These are phyloP conservation scores for Elaphurus davidianus DNA, from an alignment of 2,113 vertebrate species.

Conservation along the genomic window DNA sequence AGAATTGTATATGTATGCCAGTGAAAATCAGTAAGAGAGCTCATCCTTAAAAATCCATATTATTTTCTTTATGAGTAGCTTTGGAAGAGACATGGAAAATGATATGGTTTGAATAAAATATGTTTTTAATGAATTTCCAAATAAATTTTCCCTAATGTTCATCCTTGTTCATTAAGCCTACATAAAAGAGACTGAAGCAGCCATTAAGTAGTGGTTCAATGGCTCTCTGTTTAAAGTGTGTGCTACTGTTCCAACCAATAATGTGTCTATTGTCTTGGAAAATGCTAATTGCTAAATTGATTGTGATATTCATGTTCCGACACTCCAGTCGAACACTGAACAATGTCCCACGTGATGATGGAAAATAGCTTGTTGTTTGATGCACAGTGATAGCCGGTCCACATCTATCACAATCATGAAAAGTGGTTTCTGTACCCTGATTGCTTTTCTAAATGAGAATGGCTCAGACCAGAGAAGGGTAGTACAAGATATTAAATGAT, in stretches of 20 bases:
- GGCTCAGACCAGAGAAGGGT: slow-evolving; percentile 8
- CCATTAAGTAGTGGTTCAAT: slow-evolving; percentile 53
- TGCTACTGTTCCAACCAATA: neutral
- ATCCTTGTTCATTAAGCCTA: slow-evolving; percentile 37
- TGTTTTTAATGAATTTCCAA: slow-evolving; percentile 39
- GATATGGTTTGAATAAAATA: slow-evolving; percentile 53
- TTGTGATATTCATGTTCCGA: slow-evolving; percentile 47
- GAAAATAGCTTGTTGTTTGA: slow-evolving; percentile 36
- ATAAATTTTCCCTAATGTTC: neutral
- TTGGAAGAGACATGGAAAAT: slow-evolving; percentile 30
- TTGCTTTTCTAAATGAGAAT: slow-evolving; percentile 16
- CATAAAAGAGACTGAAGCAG: slow-evolving; percentile 31
- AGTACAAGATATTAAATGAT: neutral
- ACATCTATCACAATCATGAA: neutral
- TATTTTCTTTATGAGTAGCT: slow-evolving; percentile 10
- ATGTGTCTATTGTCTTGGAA: slow-evolving; percentile 49
- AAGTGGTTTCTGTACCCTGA: neutral
- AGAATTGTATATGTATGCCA: neutral
- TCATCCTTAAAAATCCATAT: neutral
- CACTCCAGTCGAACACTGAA: slow-evolving; percentile 43
- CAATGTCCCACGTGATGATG: neutral
- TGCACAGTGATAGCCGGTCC: neutral
- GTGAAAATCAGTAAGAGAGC: neutral
- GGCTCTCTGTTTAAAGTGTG: slow-evolving; percentile 41
- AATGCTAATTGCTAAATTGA: slow-evolving; percentile 57